phyloP scores from a whole-genome alignment of 2,888 invertebrate species.

The Ectobius pallidus region DNA sequence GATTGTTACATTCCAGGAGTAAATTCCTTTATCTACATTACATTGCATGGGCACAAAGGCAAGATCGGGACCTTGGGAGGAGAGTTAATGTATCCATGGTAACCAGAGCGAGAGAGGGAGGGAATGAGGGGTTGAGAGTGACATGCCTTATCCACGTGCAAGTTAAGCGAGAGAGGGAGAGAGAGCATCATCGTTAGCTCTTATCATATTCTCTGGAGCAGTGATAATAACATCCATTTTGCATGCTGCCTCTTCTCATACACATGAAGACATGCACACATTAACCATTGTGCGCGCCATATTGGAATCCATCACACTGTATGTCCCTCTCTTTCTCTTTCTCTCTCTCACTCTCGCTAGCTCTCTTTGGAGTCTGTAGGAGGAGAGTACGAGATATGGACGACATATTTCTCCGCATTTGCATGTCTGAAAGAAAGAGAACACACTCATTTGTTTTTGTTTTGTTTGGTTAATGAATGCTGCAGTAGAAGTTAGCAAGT shows the following conservation, averaged over 20 bases:
- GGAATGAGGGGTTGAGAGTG: conserved; percentile 47
- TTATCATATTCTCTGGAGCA: conserved; percentile 48
- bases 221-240: conserved; percentile 33
- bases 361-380: not conserved
- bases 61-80: conserved; percentile 18
- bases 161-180: too few relatives aligned
- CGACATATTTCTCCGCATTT: not conserved
- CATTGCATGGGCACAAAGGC: not conserved
- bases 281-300: conserved; percentile 29
- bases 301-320: conserved; percentile 29
- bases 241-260: not conserved
- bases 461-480: too few relatives aligned
- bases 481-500: too few relatives aligned
- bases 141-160: conserved; percentile 52
- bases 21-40: not conserved
- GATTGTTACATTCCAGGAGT: not conserved
- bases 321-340: not conserved
- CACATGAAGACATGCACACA: conserved; percentile 16
- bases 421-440: too few relatives aligned
- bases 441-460: too few relatives aligned
- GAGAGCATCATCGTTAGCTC: conserved; percentile 29
- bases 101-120: conserved; percentile 14
- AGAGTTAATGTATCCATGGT: conserved; percentile 25
- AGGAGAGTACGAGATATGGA: not conserved
- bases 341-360: not conserved